Conservation (phyloP, 2,113 vertebrate genomes). For the Macquaria ambigua region DNA sequence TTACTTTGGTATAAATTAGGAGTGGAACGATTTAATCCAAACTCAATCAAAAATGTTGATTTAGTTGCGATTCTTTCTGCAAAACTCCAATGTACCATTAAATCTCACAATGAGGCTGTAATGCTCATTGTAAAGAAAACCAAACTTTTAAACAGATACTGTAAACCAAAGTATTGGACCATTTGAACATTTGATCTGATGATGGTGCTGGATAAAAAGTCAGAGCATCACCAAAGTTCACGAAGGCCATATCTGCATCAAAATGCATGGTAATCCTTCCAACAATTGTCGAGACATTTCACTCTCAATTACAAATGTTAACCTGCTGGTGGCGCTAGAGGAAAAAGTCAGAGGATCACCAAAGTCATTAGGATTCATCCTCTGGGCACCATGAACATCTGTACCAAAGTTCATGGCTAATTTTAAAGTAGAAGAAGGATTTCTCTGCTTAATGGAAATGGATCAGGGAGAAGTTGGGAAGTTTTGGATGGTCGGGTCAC, state of each 20-base stretch:
- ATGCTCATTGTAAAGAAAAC: neutral
- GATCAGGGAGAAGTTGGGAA: conserved; percentile 21
- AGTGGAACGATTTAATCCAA: neutral
- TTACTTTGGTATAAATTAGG: neutral
- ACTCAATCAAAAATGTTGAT: neutral
- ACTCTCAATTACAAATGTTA: neutral
- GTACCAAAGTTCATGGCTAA: neutral
- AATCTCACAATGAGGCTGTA: neutral
- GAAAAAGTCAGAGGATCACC: neutral
- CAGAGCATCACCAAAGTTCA: neutral
- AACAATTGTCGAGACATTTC: neutral
- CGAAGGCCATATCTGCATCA: no score
- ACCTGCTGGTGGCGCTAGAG: neutral
- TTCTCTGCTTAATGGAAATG: neutral
- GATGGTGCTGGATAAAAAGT: neutral
- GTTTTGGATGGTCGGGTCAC: neutral
- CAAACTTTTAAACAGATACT: neutral
- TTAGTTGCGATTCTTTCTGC: neutral
- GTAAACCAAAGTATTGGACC: neutral
- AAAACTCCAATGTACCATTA: neutral
- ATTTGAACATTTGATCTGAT: neutral
- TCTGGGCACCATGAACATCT: neutral
- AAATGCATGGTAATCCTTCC: neutral
- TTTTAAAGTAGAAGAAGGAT: conserved; percentile 22
- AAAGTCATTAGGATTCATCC: neutral